These are phyloP conservation scores for Lomographa bimaculata DNA, from an alignment of 2,888 invertebrate species.

Conservation along the genomic window DNA sequence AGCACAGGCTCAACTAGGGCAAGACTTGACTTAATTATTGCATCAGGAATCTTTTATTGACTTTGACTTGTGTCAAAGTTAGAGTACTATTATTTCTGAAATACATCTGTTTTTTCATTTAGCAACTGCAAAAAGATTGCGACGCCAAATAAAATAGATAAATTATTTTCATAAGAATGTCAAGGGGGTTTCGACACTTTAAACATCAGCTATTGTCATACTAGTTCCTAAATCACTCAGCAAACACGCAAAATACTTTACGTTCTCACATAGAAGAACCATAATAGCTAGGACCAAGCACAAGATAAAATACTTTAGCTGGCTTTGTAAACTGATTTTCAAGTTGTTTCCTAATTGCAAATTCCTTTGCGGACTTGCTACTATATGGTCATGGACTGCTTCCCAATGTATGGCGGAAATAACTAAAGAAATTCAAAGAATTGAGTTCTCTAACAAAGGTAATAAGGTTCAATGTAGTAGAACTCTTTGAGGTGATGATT, in stretches of 20 bases:
- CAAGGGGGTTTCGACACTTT: too few species aligned
- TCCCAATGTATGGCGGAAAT: conserved; percentile 5
- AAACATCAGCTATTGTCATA: too few species aligned
- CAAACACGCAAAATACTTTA: conserved; percentile 44
- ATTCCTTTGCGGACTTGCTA: conserved; percentile 63
- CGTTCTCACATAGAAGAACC: conserved; percentile 35
- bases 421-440: conserved; percentile 2
- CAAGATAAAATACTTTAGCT: conserved; percentile 56
- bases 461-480: conserved; percentile 15
- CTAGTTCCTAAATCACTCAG: too few species aligned
- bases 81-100: too few species aligned
- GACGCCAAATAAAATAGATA: too few species aligned
- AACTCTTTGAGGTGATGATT: conserved; percentile 6
- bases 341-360: conserved; percentile 71
- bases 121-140: too few species aligned
- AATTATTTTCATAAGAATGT: too few species aligned
- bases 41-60: too few species aligned
- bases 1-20: too few species aligned
- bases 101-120: too few species aligned
- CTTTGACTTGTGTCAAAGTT: too few species aligned
- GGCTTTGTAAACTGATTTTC: conserved; percentile 65
- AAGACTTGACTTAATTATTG: too few species aligned
- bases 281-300: conserved; percentile 34
- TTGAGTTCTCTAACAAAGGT: conserved; percentile 16
- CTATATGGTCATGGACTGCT: conserved; percentile 30